Evolutionary conservation across 2,888 invertebrate species (phyloP), one percentile per base, ranked within the genome.

Genomic region (Brenthis hecate): DNA sequence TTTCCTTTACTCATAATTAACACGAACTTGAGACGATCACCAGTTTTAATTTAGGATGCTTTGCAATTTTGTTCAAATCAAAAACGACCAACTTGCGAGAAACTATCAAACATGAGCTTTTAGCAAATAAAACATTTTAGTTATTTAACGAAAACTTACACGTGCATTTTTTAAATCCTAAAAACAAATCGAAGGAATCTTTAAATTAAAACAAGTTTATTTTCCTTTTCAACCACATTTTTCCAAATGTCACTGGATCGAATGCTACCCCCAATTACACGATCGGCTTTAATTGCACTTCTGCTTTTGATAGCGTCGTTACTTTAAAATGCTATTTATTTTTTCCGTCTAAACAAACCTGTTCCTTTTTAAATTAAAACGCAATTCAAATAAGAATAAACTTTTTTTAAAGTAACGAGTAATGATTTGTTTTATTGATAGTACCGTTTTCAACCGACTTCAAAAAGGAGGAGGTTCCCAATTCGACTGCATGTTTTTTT

Each of bases 271-370:
- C 66, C 50, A 67, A 67, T 67, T 67, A 67, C 61, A 32, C 61
- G 61, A 67, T 62, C 61, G 66, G 61, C 50, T 67, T 67, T 67
- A 67, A 67, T 67, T 67, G 66, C 66, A 65, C 66, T 62, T 56
- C 66, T 67, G 66, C 61, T 56, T 61, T 55, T 62, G 66, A 62
- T 61, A 61, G 66, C 66, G 62, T 62, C 62, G 55, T 61, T 67
- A 61, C 56, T 67, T 67, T 67, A 50, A 62, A 67, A 62, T 56
- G 43, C 62, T 57, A 65, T 65, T 62, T 67, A 58, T 48, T 67
- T 56, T 56, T 62, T 62, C 56, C 8, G 50, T 67, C 66, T 62
- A 50, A 67, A 36, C 28, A 67, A 67, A 67, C 61, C 62, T 36
- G 16, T 62, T 62, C 19, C 62, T 62, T 62, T 62, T 51, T 54